These are phyloP conservation scores for Macheiramphus alcinus DNA, from an alignment of 2,113 vertebrate genomes.

Conservation along the genomic window DNA sequence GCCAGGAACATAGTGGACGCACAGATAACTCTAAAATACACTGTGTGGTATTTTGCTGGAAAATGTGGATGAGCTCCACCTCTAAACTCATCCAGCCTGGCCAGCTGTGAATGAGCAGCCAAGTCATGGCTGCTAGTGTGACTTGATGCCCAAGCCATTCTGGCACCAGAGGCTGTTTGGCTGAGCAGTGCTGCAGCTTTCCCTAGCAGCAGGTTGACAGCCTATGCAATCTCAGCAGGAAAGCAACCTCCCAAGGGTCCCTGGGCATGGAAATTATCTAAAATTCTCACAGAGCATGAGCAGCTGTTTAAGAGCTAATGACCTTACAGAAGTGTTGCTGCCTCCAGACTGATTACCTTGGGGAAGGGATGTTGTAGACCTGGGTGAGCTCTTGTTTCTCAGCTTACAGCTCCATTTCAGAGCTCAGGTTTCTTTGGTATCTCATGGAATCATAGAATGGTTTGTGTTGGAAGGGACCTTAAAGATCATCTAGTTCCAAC, in stretches of 20 bases:
- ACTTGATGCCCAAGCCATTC: fast-evolving
- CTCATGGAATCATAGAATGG: too few species aligned
- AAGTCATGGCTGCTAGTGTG: background rate
- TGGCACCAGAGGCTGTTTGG: background rate
- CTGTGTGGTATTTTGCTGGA: background rate
- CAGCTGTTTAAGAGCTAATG: background rate
- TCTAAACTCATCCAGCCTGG: background rate
- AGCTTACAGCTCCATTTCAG: background rate
- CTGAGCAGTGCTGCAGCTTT: background rate
- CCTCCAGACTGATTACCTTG: background rate
- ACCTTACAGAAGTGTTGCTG: background rate
- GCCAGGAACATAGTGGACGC: background rate
- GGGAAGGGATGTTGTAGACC: background rate
- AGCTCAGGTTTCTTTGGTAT: background rate
- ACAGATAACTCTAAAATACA: background rate
- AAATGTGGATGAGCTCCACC: background rate
- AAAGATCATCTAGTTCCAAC: too few species aligned
- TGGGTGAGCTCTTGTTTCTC: background rate
- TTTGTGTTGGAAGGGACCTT: too few species aligned
- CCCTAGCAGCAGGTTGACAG: fast-evolving
- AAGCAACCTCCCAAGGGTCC: background rate
- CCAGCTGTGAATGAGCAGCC: background rate
- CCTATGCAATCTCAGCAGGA: background rate
- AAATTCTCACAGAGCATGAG: background rate
- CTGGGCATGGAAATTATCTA: background rate